Evolutionary conservation across 2,888 invertebrate species (phyloP).

Genomic region (Phymatocera aterrima): DNA sequence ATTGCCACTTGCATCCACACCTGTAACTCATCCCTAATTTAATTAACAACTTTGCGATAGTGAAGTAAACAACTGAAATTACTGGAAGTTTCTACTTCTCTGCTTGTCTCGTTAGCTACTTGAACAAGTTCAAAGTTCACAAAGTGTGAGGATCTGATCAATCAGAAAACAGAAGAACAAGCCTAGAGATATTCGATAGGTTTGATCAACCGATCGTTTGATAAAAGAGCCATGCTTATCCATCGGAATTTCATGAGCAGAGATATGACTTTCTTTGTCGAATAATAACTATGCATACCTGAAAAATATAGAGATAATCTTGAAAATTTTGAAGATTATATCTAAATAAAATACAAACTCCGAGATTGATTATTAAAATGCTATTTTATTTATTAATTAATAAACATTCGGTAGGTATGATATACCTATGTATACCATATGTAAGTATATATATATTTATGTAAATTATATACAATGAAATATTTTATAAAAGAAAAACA

Average conservation of each 20-base stretch:
- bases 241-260: background rate
- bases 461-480: slow-evolving; percentile 17
- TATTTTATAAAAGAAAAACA: background rate
- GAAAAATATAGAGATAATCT: too few relatives aligned
- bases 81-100: background rate
- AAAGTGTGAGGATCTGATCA: background rate
- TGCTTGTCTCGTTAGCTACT: background rate
- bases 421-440: background rate
- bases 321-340: background rate
- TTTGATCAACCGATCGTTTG: background rate
- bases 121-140: background rate
- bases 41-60: background rate
- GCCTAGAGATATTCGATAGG: background rate
- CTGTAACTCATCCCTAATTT: background rate
- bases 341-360: background rate
- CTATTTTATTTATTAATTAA: slow-evolving; percentile 15
- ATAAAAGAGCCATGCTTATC: background rate
- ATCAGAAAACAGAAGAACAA: slow-evolving; percentile 12
- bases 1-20: too few relatives aligned
- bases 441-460: slow-evolving; percentile 14
- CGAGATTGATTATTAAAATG: background rate
- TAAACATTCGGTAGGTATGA: background rate
- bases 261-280: background rate
- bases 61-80: background rate
- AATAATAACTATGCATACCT: too few relatives aligned